Percentiles rank a stretch among this genome's conserved stretches.
These are phyloP conservation scores for Isotomurus palustris DNA, from an alignment of 2,888 invertebrate genomes.

Conservation along the genomic window DNA sequence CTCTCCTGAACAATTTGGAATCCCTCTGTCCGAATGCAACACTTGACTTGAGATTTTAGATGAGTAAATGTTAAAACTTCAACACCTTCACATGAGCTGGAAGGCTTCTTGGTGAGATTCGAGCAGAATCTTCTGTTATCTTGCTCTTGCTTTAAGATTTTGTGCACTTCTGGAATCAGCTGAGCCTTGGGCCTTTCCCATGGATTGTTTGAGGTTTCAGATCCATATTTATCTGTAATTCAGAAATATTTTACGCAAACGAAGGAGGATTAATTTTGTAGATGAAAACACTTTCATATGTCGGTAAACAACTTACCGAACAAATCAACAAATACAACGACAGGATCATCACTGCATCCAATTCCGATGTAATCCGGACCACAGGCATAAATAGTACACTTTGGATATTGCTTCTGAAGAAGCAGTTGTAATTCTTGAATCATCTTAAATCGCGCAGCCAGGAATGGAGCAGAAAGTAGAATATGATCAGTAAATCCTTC, in stretches of 20 bases:
- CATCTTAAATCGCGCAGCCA: neutral
- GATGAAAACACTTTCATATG: neutral
- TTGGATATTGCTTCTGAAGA: constrained; percentile 2
- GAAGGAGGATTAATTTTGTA: neutral
- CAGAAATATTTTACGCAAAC: neutral
- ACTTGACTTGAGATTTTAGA: constrained; percentile 3
- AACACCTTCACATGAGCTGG: too few species aligned
- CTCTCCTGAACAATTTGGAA: constrained; percentile 4
- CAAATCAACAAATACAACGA: constrained; percentile 3
- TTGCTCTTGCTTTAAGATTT: constrained; percentile 3
- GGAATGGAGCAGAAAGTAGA: constrained; percentile 3
- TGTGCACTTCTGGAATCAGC: neutral
- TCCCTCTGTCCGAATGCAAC: neutral
- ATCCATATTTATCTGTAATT: neutral
- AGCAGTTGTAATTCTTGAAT: neutral
- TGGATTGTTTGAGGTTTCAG: neutral
- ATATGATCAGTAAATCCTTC: constrained; percentile 9
- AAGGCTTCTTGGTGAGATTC: neutral
- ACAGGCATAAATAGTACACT: constrained; percentile 5
- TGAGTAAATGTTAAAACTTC: neutral
- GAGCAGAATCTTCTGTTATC: constrained; percentile 3
- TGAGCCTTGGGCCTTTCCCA: neutral
- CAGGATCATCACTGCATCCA: constrained; percentile 5
- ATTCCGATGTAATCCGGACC: constrained; percentile 8
- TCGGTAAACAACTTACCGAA: constrained; percentile 3